These are phyloP conservation scores for Pelochelys cantorii DNA, from an alignment of 2,797 vertebrate genomes.

Conservation along the genomic window DNA sequence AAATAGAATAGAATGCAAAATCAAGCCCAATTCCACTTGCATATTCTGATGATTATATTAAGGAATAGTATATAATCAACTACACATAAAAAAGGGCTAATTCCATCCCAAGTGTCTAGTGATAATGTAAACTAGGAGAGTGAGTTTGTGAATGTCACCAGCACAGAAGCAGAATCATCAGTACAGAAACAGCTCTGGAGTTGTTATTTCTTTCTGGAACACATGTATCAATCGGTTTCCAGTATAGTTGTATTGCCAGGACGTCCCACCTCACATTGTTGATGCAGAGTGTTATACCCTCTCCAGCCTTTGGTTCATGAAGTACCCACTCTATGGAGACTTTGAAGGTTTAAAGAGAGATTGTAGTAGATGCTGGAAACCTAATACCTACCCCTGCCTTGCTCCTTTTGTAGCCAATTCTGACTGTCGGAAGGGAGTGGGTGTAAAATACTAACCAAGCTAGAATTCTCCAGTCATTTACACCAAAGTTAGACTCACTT, in stretches of 20 bases:
- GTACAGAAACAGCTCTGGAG: not conserved
- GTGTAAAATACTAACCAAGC: not conserved
- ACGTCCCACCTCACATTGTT: not conserved
- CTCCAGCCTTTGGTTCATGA: not conserved
- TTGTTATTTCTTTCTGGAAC: not conserved
- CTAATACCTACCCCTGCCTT: not conserved
- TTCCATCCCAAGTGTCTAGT: not conserved
- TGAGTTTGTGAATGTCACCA: not conserved
- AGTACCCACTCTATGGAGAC: too few species aligned
- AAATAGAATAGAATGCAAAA: too few species aligned
- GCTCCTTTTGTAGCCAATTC: not conserved
- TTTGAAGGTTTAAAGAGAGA: not conserved
- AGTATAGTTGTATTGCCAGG: not conserved
- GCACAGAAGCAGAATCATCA: not conserved
- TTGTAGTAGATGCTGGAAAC: not conserved
- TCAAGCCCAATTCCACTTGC: not conserved
- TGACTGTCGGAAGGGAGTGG: too few species aligned
- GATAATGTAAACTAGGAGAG: not conserved
- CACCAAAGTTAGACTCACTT: slow-evolving; percentile 5
- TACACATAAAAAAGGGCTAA: not conserved
- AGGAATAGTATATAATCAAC: not conserved
- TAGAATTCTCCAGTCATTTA: slow-evolving; percentile 27
- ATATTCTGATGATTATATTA: not conserved
- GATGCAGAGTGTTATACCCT: not conserved
- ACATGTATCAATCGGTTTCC: not conserved